These are phyloP conservation scores for Anguilla obscura DNA, from an alignment of 2,797 vertebrate genomes.

Conservation along the genomic window DNA sequence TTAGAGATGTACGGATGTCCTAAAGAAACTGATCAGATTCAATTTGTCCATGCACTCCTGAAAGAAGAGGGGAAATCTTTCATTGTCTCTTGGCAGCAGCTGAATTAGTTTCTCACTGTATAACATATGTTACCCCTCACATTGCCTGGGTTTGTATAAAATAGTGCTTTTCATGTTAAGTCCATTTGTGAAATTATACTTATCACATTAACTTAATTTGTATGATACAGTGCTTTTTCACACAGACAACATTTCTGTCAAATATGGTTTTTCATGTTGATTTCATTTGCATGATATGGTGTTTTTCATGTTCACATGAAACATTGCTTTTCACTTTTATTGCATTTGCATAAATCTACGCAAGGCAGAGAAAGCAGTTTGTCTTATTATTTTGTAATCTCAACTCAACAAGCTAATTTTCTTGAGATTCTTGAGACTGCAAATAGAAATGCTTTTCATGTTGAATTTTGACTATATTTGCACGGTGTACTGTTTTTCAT, in stretches of 20 bases:
- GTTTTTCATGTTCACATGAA: too few species aligned
- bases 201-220: background rate
- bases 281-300: background rate
- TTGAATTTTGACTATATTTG: too few species aligned
- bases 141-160: background rate
- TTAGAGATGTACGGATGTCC: background rate
- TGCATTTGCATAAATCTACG: background rate
- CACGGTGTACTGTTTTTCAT: too few species aligned
- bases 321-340: background rate
- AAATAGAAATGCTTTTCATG: too few species aligned
- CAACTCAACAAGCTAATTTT: too few species aligned
- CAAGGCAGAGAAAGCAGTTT: background rate
- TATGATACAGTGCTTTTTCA: background rate
- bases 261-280: background rate
- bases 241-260: background rate
- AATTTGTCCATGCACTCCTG: background rate
- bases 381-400: background rate
- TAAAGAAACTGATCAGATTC: background rate
- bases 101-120: background rate
- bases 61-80: background rate
- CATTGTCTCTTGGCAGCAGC: background rate
- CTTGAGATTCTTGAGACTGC: too few species aligned
- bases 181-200: background rate
- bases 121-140: background rate
- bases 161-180: background rate